Percentiles rank a stretch among this genome's conserved stretches.
Conservation (phyloP, 1,140 invertebrate genomes). For the Myzus persicae region DNA sequence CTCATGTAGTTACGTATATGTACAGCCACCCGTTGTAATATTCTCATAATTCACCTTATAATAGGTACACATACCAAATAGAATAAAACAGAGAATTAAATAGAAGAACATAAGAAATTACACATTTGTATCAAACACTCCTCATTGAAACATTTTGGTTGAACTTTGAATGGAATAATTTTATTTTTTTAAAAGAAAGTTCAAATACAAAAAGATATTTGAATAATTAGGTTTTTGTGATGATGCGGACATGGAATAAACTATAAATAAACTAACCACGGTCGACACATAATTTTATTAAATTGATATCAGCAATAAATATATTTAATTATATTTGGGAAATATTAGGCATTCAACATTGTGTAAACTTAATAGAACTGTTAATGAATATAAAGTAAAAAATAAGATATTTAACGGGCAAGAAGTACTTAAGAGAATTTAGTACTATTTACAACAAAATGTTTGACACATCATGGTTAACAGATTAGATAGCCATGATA, state of each 20-base stretch:
- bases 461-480: neutral
- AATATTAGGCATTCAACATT: neutral
- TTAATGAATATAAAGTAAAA: neutral
- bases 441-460: neutral
- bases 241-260: neutral
- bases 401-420: neutral
- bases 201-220: neutral
- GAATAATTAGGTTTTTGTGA: neutral
- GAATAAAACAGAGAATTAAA: neutral
- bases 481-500: neutral
- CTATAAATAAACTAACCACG: too few relatives aligned
- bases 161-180: too few relatives aligned
- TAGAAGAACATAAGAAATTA: neutral
- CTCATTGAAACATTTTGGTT: too few relatives aligned
- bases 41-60: too few relatives aligned
- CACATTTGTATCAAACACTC: neutral
- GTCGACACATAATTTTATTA: neutral
- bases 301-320: neutral
- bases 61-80: neutral
- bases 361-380: too few relatives aligned
- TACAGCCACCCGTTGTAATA: too few relatives aligned
- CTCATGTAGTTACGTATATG: too few relatives aligned
- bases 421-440: neutral
- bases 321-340: neutral
- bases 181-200: too few relatives aligned